Evolutionary conservation across 2,113 vertebrate species (phyloP).

Genomic region (Corythaeola cristata): DNA sequence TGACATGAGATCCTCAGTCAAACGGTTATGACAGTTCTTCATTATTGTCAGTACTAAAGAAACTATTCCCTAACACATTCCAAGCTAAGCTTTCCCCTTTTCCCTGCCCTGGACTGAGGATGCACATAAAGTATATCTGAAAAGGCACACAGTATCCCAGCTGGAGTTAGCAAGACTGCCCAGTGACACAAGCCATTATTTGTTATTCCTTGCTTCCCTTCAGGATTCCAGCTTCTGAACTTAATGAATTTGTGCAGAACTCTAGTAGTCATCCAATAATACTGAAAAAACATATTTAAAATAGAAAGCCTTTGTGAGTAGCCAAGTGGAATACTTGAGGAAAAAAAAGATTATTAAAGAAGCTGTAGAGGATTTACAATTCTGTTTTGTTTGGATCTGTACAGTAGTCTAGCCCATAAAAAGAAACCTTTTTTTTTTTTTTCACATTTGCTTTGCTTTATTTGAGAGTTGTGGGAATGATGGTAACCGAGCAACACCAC

Average conservation of each 20-base stretch:
- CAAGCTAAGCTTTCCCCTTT: neutral
- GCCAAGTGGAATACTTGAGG: neutral
- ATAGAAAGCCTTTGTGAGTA: neutral
- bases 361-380: neutral
- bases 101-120: neutral
- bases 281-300: neutral
- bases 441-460: conserved; percentile 30
- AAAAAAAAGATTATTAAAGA: neutral
- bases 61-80: neutral
- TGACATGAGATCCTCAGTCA: neutral
- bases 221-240: neutral
- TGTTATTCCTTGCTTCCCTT: neutral
- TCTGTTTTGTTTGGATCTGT: conserved; percentile 34
- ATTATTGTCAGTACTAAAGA: neutral
- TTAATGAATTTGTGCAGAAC: neutral
- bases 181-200: neutral
- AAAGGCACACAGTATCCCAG: neutral
- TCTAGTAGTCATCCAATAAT: neutral
- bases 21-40: neutral
- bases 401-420: neutral
- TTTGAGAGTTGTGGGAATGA: conserved; percentile 46
- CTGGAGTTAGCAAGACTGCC: neutral
- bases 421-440: neutral
- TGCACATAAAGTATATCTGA: neutral
- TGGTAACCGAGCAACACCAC: conserved; percentile 65